Percentiles rank a stretch among this genome's conserved stretches.
phyloP scores from a whole-genome alignment of 2,888 invertebrate genomes.

The Lithophane semibrunnea region DNA sequence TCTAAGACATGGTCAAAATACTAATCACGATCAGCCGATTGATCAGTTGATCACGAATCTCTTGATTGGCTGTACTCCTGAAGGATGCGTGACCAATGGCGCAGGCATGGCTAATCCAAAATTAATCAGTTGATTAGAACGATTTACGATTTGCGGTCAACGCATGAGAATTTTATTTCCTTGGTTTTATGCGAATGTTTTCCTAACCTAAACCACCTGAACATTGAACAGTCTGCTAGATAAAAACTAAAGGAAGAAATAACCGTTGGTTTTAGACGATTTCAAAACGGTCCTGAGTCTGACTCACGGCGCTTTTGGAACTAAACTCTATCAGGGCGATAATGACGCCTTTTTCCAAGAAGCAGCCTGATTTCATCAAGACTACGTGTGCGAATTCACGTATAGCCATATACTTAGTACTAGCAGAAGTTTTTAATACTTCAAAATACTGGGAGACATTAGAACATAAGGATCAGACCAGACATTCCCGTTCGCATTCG shows the following conservation, averaged over 20 bases:
- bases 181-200: background rate
- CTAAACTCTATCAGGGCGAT: slow-evolving; percentile 12
- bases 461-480: too few relatives aligned
- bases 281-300: slow-evolving; percentile 4
- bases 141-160: slow-evolving; percentile 25
- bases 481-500: too few relatives aligned
- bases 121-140: slow-evolving; percentile 60
- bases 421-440: background rate
- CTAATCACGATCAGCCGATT: slow-evolving; percentile 46
- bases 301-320: slow-evolving; percentile 20
- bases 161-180: slow-evolving; percentile 48
- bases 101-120: slow-evolving; percentile 55
- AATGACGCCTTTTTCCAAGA: slow-evolving; percentile 14
- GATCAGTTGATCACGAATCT: slow-evolving; percentile 57
- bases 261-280: background rate
- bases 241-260: background rate
- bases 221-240: background rate
- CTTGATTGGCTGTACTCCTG: slow-evolving; percentile 59
- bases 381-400: background rate
- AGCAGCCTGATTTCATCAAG: background rate
- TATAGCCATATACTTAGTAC: background rate
- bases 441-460: background rate
- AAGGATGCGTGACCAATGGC: slow-evolving; percentile 58
- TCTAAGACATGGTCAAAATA: slow-evolving; percentile 34
- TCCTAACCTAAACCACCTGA: background rate